A percentile compares a stretch with the other conserved stretches of the same genome.
These are phyloP conservation scores for Tragelaphus buxtoni DNA, from an alignment of 2,113 vertebrate genomes.

Conservation along the genomic window DNA sequence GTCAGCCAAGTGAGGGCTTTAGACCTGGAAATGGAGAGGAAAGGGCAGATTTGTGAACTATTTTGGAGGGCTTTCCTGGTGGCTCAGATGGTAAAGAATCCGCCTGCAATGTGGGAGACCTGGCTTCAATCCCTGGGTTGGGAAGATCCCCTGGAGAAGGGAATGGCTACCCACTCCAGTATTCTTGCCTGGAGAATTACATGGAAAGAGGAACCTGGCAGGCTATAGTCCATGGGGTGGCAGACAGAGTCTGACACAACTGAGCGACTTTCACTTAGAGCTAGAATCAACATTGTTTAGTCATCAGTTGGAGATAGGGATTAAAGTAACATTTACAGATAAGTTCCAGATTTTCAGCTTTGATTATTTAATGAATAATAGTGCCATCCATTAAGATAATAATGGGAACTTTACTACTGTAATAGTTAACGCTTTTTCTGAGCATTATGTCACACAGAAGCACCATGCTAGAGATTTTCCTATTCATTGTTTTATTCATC, in stretches of 20 bases:
- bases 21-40: neutral
- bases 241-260: neutral
- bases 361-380: neutral
- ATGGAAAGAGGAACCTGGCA: neutral
- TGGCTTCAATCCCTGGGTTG: neutral
- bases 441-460: neutral
- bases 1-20: neutral
- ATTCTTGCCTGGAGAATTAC: neutral
- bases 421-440: neutral
- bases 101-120: neutral
- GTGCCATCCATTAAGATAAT: neutral
- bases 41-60: neutral
- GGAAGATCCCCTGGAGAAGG: neutral
- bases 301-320: neutral
- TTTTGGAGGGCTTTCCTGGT: neutral
- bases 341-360: neutral
- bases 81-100: neutral
- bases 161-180: neutral
- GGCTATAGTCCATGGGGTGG: neutral
- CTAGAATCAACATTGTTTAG: neutral
- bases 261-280: neutral
- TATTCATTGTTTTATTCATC: neutral
- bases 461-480: neutral
- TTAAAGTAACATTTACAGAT: neutral
- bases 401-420: accelerated